Evolutionary conservation across 2,888 invertebrate genomes (phyloP).

Genomic region (Drosophila borealis): DNA sequence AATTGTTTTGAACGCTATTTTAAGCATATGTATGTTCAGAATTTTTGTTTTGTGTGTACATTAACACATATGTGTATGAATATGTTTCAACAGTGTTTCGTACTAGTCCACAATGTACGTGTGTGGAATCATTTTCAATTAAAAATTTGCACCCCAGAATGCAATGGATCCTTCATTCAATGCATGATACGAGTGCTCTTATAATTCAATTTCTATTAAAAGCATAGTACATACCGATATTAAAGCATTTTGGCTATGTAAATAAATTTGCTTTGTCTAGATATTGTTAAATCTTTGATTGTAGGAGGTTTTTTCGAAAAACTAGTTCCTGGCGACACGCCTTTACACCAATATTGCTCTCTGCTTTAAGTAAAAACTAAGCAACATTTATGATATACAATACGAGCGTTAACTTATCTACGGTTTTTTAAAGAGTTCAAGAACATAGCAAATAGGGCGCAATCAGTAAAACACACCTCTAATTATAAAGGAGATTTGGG

Average conservation of each 20-base stretch:
- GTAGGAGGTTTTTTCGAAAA: slow-evolving; percentile 39
- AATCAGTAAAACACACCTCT: neutral
- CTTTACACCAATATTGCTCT: slow-evolving; percentile 37
- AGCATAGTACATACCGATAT: neutral
- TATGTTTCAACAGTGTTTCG: slow-evolving; percentile 11
- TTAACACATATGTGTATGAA: slow-evolving; percentile 25
- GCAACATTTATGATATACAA: slow-evolving; percentile 27
- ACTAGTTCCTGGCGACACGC: slow-evolving; percentile 53
- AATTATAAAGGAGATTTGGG: neutral
- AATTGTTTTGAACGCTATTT: slow-evolving; percentile 10
- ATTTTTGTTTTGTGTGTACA: slow-evolving; percentile 22
- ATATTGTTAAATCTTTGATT: slow-evolving; percentile 36
- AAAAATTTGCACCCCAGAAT: slow-evolving; percentile 46
- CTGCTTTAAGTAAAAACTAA: slow-evolving; percentile 24
- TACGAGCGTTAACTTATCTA: slow-evolving; percentile 17
- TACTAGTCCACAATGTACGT: slow-evolving; percentile 10
- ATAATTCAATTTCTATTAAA: slow-evolving; percentile 5
- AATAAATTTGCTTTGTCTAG: slow-evolving; percentile 32
- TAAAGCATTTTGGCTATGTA: neutral
- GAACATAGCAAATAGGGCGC: neutral
- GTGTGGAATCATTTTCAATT: slow-evolving; percentile 58
- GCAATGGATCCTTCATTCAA: slow-evolving; percentile 26
- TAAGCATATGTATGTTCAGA: slow-evolving; percentile 6
- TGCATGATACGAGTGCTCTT: slow-evolving; percentile 15
- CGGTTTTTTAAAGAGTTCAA: slow-evolving; percentile 13